phyloP scores from a whole-genome alignment of 2,113 vertebrate genomes.

The Chamaea fasciata region DNA sequence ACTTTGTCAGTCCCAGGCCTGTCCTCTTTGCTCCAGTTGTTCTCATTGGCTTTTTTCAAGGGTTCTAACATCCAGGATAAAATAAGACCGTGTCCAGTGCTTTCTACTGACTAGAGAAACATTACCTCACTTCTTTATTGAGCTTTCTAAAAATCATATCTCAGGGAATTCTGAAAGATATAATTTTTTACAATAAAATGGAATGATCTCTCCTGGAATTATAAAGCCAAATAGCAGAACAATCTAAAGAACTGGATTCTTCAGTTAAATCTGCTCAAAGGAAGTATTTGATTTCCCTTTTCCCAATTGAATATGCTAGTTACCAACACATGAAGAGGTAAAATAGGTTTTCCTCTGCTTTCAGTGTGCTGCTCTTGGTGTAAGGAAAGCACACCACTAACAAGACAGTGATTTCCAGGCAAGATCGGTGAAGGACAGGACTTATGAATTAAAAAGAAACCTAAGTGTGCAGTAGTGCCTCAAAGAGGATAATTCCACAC shows the following conservation, averaged over 20 bases:
- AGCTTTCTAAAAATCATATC: not conserved
- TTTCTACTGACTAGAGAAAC: not conserved
- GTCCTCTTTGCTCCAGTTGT: not conserved
- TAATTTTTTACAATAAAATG: not conserved
- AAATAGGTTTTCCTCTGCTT: not conserved
- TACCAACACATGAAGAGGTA: not conserved
- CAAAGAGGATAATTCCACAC: not conserved
- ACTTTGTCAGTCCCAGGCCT: not conserved
- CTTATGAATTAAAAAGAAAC: not conserved
- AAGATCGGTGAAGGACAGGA: not conserved
- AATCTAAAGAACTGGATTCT: not conserved
- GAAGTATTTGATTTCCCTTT: not conserved
- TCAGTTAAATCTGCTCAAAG: not conserved
- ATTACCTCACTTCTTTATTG: not conserved
- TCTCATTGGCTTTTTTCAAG: not conserved
- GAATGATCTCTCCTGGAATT: not conserved
- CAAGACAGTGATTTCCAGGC: not conserved
- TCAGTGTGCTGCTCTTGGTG: not conserved
- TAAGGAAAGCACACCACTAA: not conserved
- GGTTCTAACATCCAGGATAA: not conserved
- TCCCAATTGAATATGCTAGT: not conserved
- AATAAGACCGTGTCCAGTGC: rapidly evolving
- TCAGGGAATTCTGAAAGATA: not conserved
- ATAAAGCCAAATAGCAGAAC: not conserved
- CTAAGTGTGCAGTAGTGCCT: not conserved